phyloP scores from a whole-genome alignment of 2,113 vertebrate genomes.

The Tonatia bakeri region DNA sequence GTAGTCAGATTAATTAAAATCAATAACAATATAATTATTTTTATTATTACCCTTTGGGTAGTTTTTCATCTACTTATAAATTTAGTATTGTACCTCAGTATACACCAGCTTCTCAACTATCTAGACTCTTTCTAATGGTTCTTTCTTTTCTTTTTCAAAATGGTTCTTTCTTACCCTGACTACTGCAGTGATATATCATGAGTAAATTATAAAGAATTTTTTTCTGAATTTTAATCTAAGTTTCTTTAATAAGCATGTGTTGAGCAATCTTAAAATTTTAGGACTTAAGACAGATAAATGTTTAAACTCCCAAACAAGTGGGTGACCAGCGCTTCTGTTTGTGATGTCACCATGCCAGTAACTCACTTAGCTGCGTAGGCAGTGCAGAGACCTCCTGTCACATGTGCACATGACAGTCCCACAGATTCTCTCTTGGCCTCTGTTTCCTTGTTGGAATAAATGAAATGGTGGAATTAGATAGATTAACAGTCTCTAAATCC shows the following conservation, averaged over 20 bases:
- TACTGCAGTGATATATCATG: neutral
- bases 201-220: neutral
- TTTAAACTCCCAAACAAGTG: neutral
- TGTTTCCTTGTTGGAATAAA: neutral
- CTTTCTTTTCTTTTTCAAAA: neutral
- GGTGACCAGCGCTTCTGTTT: neutral
- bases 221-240: neutral
- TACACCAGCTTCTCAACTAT: neutral
- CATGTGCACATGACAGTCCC: fast-evolving
- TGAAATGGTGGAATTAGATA: neutral
- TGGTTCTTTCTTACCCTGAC: neutral
- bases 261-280: neutral
- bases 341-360: fast-evolving
- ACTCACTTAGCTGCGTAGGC: neutral
- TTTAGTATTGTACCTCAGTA: neutral
- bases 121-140: neutral
- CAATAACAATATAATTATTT: fast-evolving
- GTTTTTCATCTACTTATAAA: neutral
- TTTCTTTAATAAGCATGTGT: neutral
- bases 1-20: neutral
- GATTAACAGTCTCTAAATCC: neutral
- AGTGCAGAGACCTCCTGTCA: too few species aligned
- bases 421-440: neutral
- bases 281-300: neutral
- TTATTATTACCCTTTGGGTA: neutral